Base-by-base conservation (phyloP, 2,888 invertebrate genomes). In the Erebia palarica region DNA sequence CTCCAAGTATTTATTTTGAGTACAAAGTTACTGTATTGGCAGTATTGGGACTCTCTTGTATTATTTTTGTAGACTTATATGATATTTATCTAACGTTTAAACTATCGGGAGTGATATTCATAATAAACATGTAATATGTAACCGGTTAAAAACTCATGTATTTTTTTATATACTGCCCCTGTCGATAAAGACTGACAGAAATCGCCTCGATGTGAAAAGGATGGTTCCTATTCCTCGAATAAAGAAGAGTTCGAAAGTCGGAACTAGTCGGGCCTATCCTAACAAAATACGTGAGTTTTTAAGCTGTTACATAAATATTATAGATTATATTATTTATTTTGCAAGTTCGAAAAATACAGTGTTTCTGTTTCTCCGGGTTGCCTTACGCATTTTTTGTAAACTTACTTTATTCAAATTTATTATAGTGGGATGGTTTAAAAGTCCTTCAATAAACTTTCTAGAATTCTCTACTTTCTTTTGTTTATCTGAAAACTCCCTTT, bases 1-100 rank as follows among this genome's bases (percentile, higher is more conserved):
- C 18, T 47, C 36, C 68, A 68, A 72, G 70, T 70, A 70, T 70
- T 70, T 68, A 70, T 68, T 68, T 7, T 59, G 70, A 70, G 72
- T 74, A 72, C 70, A 68, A 72, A 71, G 36, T 18, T 63, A 72
- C 51, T 27, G 49, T 55, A 64, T 63, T 55, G 64, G 65, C 3
- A 47, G 59, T 65, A 16, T 66, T 66, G 71, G 14, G 10, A 14
- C 49, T 36, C 51, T 65, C 69, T 60, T 65, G 16, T 66, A 65
- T 49, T 72, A 72, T 72, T 74, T 74, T 72, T 70, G n/a, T 70
- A 70, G 51, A 14, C 10, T 21, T 60, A 66, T 42, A 1, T 36
- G 36, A 36, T 16, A 21, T 13, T 27, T 47, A 47, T 47, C 3
- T 13, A 47, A 13, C 47, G 36, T 36, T 36, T 36, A 7, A 36